phyloP scores from a whole-genome alignment of 2,888 invertebrate genomes.

The Polylopha cassiicola region DNA sequence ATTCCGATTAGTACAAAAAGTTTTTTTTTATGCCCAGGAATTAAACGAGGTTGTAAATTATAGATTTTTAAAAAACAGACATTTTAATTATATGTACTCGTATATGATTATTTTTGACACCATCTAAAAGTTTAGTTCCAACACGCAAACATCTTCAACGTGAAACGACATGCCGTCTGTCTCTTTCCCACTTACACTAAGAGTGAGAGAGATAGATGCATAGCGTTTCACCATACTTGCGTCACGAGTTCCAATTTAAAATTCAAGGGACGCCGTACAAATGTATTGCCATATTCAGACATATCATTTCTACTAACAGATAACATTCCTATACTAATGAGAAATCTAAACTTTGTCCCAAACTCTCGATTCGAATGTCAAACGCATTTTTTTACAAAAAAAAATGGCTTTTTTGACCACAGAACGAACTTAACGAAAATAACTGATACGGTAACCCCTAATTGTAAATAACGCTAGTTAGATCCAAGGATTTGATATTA shows the following conservation, averaged over 20 bases:
- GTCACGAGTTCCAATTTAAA: background rate
- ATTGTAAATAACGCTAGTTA: slow-evolving; percentile 32
- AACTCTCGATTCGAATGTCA: slow-evolving; percentile 28
- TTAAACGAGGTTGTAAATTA: too few relatives aligned
- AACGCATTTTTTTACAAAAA: slow-evolving; percentile 9
- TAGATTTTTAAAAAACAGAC: too few relatives aligned
- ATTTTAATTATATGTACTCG: too few relatives aligned
- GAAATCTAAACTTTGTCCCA: slow-evolving; percentile 28
- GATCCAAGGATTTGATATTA: slow-evolving; percentile 62
- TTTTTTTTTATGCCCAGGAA: too few relatives aligned
- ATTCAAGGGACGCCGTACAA: slow-evolving; percentile 38
- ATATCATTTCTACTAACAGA: slow-evolving; percentile 63
- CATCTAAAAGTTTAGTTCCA: too few relatives aligned
- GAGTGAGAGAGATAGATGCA: too few relatives aligned
- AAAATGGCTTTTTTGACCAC: slow-evolving; percentile 10
- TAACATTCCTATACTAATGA: slow-evolving; percentile 48
- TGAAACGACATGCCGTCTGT: too few relatives aligned
- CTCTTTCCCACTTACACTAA: too few relatives aligned
- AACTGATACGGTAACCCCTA: slow-evolving; percentile 5
- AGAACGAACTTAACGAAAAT: slow-evolving; percentile 13
- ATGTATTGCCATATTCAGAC: slow-evolving; percentile 65
- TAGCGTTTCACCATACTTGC: too few relatives aligned
- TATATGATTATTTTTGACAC: too few relatives aligned
- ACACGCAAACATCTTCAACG: too few relatives aligned
- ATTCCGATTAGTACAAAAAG: too few relatives aligned